A percentile compares a stretch with the other conserved stretches of the same genome.
Evolutionary conservation across 92 coral and sea anemone genomes (phyloP).

Genomic region (Desmophyllum pertusum): DNA sequence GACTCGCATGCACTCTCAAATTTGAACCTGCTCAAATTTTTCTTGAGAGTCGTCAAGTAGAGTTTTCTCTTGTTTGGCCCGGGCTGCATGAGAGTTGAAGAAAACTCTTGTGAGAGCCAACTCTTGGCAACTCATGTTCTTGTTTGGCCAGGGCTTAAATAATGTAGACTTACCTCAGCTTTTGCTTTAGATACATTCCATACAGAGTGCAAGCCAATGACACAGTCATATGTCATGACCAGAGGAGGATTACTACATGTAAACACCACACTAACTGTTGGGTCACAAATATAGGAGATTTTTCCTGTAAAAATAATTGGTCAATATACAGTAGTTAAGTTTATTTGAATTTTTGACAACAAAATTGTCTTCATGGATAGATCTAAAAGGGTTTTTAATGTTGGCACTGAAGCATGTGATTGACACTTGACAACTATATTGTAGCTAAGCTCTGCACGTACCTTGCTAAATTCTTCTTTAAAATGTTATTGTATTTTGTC

Average conservation of each 20-base stretch:
- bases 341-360: no score
- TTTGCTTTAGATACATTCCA: slow-evolving; percentile 82
- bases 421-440: no score
- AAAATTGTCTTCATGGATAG: background rate
- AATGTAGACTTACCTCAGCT: slow-evolving; percentile 86
- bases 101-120: no score
- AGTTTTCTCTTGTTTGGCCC: no score
- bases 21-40: no score
- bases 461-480: background rate
- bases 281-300: slow-evolving; percentile 75
- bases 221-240: slow-evolving; percentile 87
- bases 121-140: no score
- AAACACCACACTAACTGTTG: slow-evolving; percentile 80
- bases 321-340: background rate
- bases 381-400: background rate
- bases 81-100: no score
- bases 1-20: no score
- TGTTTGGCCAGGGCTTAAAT: no score
- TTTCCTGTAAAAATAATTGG: slow-evolving; percentile 57
- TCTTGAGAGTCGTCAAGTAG: no score
- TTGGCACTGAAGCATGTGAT: background rate
- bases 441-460: background rate
- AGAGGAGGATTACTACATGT: slow-evolving; percentile 68
- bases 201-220: slow-evolving; percentile 84
- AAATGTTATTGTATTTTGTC: no score